Percentiles rank a stretch among this genome's conserved stretches.
These are phyloP conservation scores for Psittacula cyanocephala DNA, from an alignment of 2,113 vertebrate genomes.

Conservation along the genomic window DNA sequence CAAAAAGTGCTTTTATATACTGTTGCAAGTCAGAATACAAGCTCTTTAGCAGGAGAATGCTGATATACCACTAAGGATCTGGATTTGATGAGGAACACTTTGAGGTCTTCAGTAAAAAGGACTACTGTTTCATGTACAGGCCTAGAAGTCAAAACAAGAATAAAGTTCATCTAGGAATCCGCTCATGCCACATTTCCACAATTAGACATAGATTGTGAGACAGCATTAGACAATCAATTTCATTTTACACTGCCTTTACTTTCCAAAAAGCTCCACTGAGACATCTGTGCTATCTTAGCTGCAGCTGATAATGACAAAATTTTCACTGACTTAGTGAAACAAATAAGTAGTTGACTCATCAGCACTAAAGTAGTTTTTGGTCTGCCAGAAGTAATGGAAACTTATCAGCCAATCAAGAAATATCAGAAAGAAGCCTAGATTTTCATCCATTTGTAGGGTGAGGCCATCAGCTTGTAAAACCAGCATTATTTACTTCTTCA, in stretches of 20 bases:
- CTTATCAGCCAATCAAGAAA: not conserved
- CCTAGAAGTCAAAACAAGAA: not conserved
- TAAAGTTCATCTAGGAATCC: not conserved
- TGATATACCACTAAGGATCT: not conserved
- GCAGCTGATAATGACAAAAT: not conserved
- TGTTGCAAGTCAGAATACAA: not conserved
- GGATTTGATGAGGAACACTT: not conserved
- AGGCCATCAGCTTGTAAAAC: not conserved
- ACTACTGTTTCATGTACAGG: not conserved
- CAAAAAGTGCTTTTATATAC: not conserved
- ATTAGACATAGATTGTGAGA: not conserved
- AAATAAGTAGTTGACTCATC: not conserved
- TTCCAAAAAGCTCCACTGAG: fast-evolving
- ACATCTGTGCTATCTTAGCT: not conserved
- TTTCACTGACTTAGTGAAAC: not conserved
- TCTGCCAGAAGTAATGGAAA: not conserved
- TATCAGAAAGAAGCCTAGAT: not conserved
- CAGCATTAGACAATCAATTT: not conserved
- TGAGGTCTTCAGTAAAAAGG: not conserved
- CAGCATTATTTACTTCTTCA: not conserved
- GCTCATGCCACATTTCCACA: not conserved
- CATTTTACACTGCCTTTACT: not conserved
- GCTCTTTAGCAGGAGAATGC: not conserved
- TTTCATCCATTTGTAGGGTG: not conserved
- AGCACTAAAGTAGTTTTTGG: not conserved